Base-by-base conservation (phyloP, 2,797 vertebrate species). In the Manis crassicaudata region DNA sequence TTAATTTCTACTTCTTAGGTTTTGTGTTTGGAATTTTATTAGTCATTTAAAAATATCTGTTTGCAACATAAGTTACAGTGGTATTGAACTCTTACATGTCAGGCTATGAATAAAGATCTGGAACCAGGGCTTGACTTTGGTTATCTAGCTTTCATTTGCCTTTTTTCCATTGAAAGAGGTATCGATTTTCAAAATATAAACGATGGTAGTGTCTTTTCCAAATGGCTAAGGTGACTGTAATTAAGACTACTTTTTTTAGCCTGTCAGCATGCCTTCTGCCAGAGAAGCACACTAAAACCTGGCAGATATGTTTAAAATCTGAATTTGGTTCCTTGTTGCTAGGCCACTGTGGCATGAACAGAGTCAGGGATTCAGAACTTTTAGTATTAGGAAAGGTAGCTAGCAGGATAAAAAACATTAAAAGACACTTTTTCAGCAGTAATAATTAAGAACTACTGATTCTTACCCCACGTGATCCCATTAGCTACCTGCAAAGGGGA, bases 181-280 rank as follows among this genome's bases (percentile, higher is more conserved):
- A 85, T 79, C 83, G 46, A 70, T 95, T 91, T 92, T 76, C 20
- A 95, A 95, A 54, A 81, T 65, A 68, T 32, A 79, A 93, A 50
- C 1, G 82, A 3, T 75, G 14, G 11, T n/a, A 17, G 50, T 86
- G 1, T 62, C 32, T 87, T 65, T 76, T 35, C 23, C 58, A 95
- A 73, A 86, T 60, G 35, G 25, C 58, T 82, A 81, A 46, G 37
- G 50, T 50, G 50, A 75, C 32, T 83, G 40, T 88, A 40, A 88
- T 68, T 80, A 93, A 91, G 21, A 56, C 56, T 62, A 46, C 13
- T 84, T 76, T 92, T 92, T 63, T 65, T 56, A 62, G 21, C 27
- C 35, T 37, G 76, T 90, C 43, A 58, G 29, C 46, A 58, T 65
- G 52, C 2, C 32, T 62, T 83, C 35, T 29, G 46, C n/a, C 18